Base-by-base conservation (phyloP, 2,797 vertebrate genomes). In the Pipistrellus pygmaeus region DNA sequence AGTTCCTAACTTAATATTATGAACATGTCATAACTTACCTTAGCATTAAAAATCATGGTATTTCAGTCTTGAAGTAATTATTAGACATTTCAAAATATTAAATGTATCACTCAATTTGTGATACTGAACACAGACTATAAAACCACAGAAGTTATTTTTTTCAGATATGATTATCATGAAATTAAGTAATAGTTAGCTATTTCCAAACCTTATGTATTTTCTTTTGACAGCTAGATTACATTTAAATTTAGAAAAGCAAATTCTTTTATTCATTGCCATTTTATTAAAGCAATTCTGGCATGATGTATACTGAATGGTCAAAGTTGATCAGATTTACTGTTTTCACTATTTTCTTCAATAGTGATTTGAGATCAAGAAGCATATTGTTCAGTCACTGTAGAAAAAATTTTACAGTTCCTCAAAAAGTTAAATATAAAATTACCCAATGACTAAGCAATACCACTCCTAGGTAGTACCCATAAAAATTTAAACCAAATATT, bases 141-240 rank as follows among this genome's bases (percentile, higher is more conserved):
- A 87, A 38, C n/a, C 11, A 14, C 32, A 87, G 64, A 83, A 83
- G 46, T 92, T 9, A 62, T n/a, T 75, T 80, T 95, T 88, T 75
- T 53, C 20, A 27, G 9, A 57, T 77, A 38, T 32, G 21, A 55
- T 20, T 93, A 69, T 69, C 41, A 73, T 85, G 44, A 44, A 44
- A 44, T 44, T 78, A 83, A 73, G 41, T 80, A 17, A 64, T 25
- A 55, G 53, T 76, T 92, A 51, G 66, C 73, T n/a, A 8, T 88
- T 93, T 77, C 27, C 62, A 75, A 78, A 78, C 10, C 25, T 38
- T 30, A 60, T 11, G 0, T 90, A 20, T 81, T 91, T 95, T 13
- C 21, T 21, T 10, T 69, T 88, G 84, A 64, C n/a, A 53, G 17
- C 25, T 80, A 91, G 20, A 80, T 75, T 88, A 77, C 13, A 53